A percentile compares a stretch with the other conserved stretches of the same genome.
These are phyloP conservation scores for Dipus sagitta DNA, from an alignment of 2,797 vertebrate genomes.

Conservation along the genomic window DNA sequence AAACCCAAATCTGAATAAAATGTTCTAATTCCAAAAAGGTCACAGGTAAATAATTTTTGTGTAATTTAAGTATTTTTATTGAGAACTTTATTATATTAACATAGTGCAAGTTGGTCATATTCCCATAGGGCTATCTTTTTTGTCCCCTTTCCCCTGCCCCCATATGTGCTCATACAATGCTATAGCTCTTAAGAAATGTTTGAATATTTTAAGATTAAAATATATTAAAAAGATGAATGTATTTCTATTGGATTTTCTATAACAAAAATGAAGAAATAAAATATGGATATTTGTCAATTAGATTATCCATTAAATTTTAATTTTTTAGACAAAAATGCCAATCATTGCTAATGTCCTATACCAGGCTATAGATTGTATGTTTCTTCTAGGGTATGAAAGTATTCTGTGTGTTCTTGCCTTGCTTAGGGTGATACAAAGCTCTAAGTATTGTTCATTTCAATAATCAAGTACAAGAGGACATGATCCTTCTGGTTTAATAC, in stretches of 20 bases:
- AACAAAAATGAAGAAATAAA: slow-evolving; percentile 31
- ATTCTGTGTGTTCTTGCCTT: background rate
- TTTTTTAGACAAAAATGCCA: background rate
- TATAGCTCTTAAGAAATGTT: background rate
- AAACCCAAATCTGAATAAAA: background rate
- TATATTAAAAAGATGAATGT: background rate
- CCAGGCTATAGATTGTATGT: background rate
- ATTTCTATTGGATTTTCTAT: background rate
- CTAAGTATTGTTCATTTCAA: background rate
- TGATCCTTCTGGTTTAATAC: background rate
- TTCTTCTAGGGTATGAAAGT: background rate
- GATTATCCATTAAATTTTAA: background rate
- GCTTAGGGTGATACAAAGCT: background rate
- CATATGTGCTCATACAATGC: background rate
- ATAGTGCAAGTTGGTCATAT: no score
- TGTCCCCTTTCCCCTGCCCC: no score
- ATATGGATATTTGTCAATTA: background rate
- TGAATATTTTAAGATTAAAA: background rate
- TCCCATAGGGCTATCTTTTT: no score
- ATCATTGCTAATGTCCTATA: background rate
- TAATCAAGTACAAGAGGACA: background rate
- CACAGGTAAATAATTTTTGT: background rate
- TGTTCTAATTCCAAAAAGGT: background rate
- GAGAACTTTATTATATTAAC: no score
- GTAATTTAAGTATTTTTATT: background rate